Percentiles rank a stretch among this genome's conserved stretches.
phyloP scores from a whole-genome alignment of 2,113 vertebrate genomes.

The Phrynocephalus versicolor region DNA sequence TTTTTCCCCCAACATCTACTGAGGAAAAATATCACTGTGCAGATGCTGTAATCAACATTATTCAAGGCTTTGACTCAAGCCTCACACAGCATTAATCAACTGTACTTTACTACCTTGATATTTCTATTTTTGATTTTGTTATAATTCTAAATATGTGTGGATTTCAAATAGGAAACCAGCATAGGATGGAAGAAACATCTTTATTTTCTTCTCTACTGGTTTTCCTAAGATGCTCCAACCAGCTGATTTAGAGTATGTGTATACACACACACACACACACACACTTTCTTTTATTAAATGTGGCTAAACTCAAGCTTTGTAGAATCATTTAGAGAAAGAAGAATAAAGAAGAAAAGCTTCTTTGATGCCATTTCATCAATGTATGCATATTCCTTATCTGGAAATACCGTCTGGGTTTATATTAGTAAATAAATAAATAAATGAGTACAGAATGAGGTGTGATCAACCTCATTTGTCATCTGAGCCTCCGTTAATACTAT shows the following conservation, averaged over 20 bases:
- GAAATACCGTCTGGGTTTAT: not conserved
- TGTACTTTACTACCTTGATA: not conserved
- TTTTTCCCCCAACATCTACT: not conserved
- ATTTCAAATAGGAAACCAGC: not conserved
- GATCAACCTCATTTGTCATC: not conserved
- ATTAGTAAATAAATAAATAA: not conserved
- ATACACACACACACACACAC: no score
- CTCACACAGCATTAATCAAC: not conserved
- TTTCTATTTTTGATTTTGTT: not conserved
- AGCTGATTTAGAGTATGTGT: not conserved
- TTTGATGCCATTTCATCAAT: not conserved
- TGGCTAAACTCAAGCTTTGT: not conserved
- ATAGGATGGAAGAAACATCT: not conserved
- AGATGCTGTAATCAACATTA: not conserved
- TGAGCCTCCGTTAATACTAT: not conserved
- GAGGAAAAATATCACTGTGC: not conserved
- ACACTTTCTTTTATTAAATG: not conserved
- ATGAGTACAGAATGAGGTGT: not conserved
- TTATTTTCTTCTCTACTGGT: not conserved
- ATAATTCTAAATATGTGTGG: not conserved
- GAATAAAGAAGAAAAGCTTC: not conserved
- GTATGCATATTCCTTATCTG: not conserved
- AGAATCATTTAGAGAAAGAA: no score
- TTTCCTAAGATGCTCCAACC: not conserved
- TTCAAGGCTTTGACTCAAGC: not conserved